Conservation (phyloP, 1,140 invertebrate genomes). For the Bombyx mandarina region DNA sequence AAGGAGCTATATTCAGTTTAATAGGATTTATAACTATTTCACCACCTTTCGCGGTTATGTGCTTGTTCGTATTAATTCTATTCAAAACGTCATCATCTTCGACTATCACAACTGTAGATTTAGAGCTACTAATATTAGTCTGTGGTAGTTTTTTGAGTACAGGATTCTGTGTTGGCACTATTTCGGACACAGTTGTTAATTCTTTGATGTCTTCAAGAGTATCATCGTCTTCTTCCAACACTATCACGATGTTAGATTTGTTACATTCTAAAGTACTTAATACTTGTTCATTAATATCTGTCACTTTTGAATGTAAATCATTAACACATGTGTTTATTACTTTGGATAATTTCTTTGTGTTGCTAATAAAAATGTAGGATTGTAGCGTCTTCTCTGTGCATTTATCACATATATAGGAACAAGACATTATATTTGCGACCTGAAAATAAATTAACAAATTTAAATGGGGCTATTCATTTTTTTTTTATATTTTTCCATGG, state of each 20-base stretch:
- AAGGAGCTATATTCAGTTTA: neutral
- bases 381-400: constrained; percentile 23
- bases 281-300: constrained; percentile 9
- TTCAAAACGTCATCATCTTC: no score
- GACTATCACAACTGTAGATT: neutral
- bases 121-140: neutral
- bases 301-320: constrained; percentile 16
- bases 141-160: neutral
- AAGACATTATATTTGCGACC: constrained; percentile 15
- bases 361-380: constrained; percentile 21
- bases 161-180: constrained; percentile 7
- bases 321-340: constrained; percentile 20
- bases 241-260: constrained; percentile 18
- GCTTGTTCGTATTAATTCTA: no score
- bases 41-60: neutral
- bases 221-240: constrained; percentile 17
- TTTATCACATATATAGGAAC: constrained; percentile 16
- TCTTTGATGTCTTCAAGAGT: constrained; percentile 9
- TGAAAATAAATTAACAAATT: constrained; percentile 10
- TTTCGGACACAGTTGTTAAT: constrained; percentile 9
- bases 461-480: neutral
- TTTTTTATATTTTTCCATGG: no score
- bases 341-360: constrained; percentile 16
- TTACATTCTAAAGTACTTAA: constrained; percentile 4
- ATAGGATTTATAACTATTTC: constrained; percentile 17